Evolutionary conservation across 2,797 vertebrate genomes (phyloP), one percentile per base, ranked within the genome.

Genomic region (Myotis pilosus): DNA sequence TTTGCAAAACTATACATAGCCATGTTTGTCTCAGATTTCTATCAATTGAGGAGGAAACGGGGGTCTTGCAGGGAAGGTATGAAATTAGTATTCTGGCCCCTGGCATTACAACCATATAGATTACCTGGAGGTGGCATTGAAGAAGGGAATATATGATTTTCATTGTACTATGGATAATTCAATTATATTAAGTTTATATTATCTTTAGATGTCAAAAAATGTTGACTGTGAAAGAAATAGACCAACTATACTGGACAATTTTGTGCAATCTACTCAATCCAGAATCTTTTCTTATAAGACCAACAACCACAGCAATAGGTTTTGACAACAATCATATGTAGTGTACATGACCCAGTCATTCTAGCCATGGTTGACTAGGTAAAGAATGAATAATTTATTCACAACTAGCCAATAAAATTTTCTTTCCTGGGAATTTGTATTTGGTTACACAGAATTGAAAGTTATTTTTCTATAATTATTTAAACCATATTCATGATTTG

Each of bases 111-210:
- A 33, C 7, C 17, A 64, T 25, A 49, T n/a, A 38, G 1, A 72
- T n/a, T 76, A 44, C 66, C 30, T 60, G 6, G n/a, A 51, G 38
- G 17, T 69, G 28, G 22, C 86, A 62, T 8, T 55, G 23, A 49
- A 68, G 28, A 85, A 71, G 9, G 1, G 2, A 79, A 8, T 51
- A 5, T 49, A 3, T 84, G 12, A 4, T 60, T 80, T 71, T 76
- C n/a, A 47, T n/a, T 60, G 7, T 10, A 7, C 2, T 75, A 75
- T 1, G 16, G 1, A 19, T 66, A 90, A n/a, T 88, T 85, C 20
- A 44, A 22, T 76, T 62, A 23, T 75, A 22, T 38, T 64, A 80
- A 57, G 4, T 71, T 94, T 4, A 64, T 66, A 85, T 92, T 64
- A 33, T 85, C 62, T 75, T 4, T 20, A 76, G 6, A 44, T 28